A percentile compares a stretch with the other conserved stretches of the same genome.
phyloP scores from a whole-genome alignment of 2,888 invertebrate species.

The Adelognathus sp. region DNA sequence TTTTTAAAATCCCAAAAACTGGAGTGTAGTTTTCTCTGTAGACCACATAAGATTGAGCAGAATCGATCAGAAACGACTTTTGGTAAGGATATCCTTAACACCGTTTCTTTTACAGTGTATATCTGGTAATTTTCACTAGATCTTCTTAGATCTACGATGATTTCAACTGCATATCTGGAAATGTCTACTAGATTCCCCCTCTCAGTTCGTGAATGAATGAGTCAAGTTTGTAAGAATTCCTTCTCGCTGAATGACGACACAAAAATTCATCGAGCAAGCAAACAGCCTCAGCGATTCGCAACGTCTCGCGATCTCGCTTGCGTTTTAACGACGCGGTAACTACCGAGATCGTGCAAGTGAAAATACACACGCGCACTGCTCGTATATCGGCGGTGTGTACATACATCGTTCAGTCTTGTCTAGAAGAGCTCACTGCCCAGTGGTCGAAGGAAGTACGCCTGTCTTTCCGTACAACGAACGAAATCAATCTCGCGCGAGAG shows the following conservation, averaged over 20 bases:
- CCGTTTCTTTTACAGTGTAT: too few relatives aligned
- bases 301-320: slow-evolving; percentile 45
- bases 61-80: too few relatives aligned
- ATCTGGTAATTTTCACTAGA: too few relatives aligned
- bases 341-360: slow-evolving; percentile 46
- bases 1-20: too few relatives aligned
- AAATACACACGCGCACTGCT: background rate
- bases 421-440: slow-evolving; percentile 33
- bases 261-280: slow-evolving; percentile 45
- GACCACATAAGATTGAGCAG: too few relatives aligned
- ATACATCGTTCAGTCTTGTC: slow-evolving; percentile 19
- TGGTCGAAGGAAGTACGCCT: slow-evolving; percentile 62
- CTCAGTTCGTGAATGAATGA: background rate
- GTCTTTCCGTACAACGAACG: slow-evolving; percentile 55
- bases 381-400: background rate
- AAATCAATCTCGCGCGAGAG: slow-evolving; percentile 63
- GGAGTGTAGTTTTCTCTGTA: too few relatives aligned
- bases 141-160: too few relatives aligned
- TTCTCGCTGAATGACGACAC: background rate
- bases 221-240: background rate
- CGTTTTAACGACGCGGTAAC: slow-evolving; percentile 52
- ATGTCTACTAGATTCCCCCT: too few relatives aligned
- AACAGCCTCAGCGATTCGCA: slow-evolving; percentile 38
- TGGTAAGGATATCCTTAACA: too few relatives aligned
- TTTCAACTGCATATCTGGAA: too few relatives aligned